phyloP scores from a whole-genome alignment of 2,888 invertebrate genomes.

The Branchipolynoe longqiensis region DNA sequence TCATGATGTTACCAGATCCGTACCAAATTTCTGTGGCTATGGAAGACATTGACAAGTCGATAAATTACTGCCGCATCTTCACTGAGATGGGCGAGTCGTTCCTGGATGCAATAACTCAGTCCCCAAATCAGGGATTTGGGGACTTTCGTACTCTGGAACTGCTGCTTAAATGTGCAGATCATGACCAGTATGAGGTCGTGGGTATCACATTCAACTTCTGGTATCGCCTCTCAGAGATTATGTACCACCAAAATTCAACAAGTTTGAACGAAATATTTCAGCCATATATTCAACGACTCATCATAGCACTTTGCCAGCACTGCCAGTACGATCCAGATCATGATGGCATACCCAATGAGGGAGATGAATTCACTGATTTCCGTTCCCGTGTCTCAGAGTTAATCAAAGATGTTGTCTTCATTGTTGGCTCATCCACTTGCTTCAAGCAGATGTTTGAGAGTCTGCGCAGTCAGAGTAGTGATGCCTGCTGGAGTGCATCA shows the following conservation, averaged over 20 bases:
- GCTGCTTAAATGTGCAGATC: conserved; percentile 94
- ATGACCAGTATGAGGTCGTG: conserved; percentile 96
- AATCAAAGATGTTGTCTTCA: conserved; percentile 97
- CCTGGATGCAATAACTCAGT: conserved; percentile 89
- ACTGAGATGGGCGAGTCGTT: conserved; percentile 96
- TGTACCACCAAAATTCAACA: conserved; percentile 93
- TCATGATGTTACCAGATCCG: conserved; percentile 90
- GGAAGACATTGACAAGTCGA: conserved; percentile 95
- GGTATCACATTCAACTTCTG: conserved; percentile 97
- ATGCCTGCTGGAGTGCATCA: conserved; percentile 92
- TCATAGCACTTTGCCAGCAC: conserved; percentile 93
- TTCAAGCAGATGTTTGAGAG: conserved; percentile 87
- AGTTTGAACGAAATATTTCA: conserved; percentile 91
- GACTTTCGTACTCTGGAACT: conserved; percentile 91
- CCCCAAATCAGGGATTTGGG: conserved; percentile 82
- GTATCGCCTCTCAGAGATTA: conserved; percentile 96
- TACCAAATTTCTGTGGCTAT: conserved; percentile 95
- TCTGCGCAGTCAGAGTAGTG: conserved; percentile 86
- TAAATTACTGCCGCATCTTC: conserved; percentile 96
- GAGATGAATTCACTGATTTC: conserved; percentile 91
- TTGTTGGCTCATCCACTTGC: conserved; percentile 95
- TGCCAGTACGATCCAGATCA: conserved; percentile 98
- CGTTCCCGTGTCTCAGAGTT: conserved; percentile 93
- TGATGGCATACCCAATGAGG: conserved; percentile 90
- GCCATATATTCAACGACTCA: conserved; percentile 94